A percentile compares a stretch with the other conserved stretches of the same genome.
These are phyloP conservation scores for Periplaneta americana DNA, from an alignment of 1,140 invertebrate species.

Conservation along the genomic window DNA sequence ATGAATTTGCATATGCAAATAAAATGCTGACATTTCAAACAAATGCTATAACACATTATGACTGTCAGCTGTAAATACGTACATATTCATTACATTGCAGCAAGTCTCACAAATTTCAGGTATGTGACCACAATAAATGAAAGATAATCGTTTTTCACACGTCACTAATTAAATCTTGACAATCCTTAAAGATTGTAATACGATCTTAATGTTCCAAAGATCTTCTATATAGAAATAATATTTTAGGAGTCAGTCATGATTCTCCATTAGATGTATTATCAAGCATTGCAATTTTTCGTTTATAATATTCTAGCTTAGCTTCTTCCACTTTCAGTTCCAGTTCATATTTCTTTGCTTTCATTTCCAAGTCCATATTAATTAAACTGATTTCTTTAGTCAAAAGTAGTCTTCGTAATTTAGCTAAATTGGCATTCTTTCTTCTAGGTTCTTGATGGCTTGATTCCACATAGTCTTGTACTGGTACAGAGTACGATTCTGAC, in stretches of 20 bases:
- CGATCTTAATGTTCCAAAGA: not conserved
- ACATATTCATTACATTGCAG: not conserved
- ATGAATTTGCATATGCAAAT: not conserved
- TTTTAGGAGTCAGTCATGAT: not conserved
- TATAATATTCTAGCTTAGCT: conserved; percentile 7
- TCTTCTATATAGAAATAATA: not conserved
- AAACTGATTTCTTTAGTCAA: not conserved
- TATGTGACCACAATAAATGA: not conserved
- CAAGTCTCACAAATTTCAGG: not conserved
- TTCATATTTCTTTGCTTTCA: not conserved
- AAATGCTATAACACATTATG: not conserved
- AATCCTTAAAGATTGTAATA: not conserved
- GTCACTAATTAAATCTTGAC: not conserved
- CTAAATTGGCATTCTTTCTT: not conserved
- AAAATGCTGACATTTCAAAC: not conserved
- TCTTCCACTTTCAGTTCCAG: conserved; percentile 2
- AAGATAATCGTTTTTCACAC: not conserved
- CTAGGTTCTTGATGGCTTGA: not conserved
- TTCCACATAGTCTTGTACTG: not conserved
- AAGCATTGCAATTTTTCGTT: not conserved
- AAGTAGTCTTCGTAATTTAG: not conserved
- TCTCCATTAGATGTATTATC: not conserved
- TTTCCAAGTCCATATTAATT: conserved; percentile 5
- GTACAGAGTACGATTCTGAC: not conserved
- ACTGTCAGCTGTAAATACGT: not conserved